Evolutionary conservation across 2,888 invertebrate genomes (phyloP).

Genomic region (Agapostemon virescens): DNA sequence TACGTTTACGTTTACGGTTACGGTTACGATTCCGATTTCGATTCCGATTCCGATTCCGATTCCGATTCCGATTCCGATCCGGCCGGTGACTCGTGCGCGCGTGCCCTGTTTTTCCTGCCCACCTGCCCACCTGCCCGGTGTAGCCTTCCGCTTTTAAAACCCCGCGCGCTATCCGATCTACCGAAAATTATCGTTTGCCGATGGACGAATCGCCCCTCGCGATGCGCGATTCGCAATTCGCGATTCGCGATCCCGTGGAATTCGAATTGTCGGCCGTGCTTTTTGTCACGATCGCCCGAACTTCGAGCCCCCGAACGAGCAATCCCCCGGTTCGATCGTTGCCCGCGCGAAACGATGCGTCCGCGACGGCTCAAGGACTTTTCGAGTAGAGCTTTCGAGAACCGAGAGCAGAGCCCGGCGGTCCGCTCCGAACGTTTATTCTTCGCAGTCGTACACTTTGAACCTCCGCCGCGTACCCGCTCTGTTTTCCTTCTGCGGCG

Average conservation of each 20-base stretch:
- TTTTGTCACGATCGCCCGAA: neutral
- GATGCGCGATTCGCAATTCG: slow-evolving; percentile 2
- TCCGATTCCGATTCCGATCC: slow-evolving; percentile 2
- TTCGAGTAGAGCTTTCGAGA: neutral
- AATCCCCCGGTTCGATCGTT: slow-evolving; percentile 3
- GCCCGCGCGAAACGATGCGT: slow-evolving; percentile 11
- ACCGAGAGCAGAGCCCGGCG: neutral
- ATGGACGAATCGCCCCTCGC: slow-evolving; percentile 1
- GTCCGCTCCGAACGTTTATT: neutral
- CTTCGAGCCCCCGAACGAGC: neutral
- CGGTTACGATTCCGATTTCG: slow-evolving; percentile 61
- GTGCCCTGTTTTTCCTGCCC: slow-evolving; percentile 40
- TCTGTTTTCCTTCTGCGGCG: neutral
- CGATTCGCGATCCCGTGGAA: slow-evolving; percentile 34
- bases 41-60: slow-evolving; percentile 11
- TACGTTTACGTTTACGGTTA: slow-evolving; percentile 72
- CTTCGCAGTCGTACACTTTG: neutral
- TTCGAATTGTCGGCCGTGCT: slow-evolving; percentile 11
- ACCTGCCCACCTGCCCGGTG: neutral
- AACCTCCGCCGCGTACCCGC: neutral
- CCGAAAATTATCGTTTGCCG: slow-evolving; percentile 27
- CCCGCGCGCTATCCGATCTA: slow-evolving; percentile 7
- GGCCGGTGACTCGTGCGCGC: slow-evolving; percentile 24
- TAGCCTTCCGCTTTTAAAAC: slow-evolving; percentile 7
- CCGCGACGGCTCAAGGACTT: neutral